Conservation (phyloP, 2,888 invertebrate genomes). For the Ditula angustiorana region DNA sequence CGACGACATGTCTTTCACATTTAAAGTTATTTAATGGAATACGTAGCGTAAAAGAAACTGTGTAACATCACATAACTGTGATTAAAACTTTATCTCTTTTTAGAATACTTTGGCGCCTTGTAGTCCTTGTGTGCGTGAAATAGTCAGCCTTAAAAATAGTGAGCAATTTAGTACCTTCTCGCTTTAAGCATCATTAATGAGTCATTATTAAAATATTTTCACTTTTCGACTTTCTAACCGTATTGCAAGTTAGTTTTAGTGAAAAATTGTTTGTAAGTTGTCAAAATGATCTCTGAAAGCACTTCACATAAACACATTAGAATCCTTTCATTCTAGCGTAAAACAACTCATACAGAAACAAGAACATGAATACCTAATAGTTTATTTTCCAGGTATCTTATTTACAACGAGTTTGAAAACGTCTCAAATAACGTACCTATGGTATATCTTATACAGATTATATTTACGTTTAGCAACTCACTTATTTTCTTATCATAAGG, state of each 20-base stretch:
- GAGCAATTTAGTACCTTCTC: too few species aligned
- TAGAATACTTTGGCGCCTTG: too few species aligned
- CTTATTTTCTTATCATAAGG: too few species aligned
- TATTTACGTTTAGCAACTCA: not conserved
- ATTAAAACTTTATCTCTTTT: too few species aligned
- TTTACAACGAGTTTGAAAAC: not conserved
- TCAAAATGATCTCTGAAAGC: not conserved
- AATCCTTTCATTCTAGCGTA: conserved; percentile 27
- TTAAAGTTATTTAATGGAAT: not conserved
- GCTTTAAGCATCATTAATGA: too few species aligned
- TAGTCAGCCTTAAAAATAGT: too few species aligned
- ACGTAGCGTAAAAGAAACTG: not conserved
- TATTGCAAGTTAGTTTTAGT: too few species aligned
- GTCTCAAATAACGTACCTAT: not conserved
- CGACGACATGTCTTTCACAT: conserved; percentile 7
- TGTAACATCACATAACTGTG: not conserved
- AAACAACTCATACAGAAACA: conserved; percentile 20
- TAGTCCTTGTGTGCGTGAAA: too few species aligned
- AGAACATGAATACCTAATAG: conserved; percentile 14
- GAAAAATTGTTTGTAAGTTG: conserved; percentile 28
- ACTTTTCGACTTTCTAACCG: too few species aligned
- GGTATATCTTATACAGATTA: not conserved
- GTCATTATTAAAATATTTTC: too few species aligned
- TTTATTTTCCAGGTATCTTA: conserved; percentile 2
- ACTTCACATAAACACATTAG: conserved; percentile 25